Conservation (phyloP, 2,888 invertebrate genomes). For the Limnephilus rhombicus region DNA sequence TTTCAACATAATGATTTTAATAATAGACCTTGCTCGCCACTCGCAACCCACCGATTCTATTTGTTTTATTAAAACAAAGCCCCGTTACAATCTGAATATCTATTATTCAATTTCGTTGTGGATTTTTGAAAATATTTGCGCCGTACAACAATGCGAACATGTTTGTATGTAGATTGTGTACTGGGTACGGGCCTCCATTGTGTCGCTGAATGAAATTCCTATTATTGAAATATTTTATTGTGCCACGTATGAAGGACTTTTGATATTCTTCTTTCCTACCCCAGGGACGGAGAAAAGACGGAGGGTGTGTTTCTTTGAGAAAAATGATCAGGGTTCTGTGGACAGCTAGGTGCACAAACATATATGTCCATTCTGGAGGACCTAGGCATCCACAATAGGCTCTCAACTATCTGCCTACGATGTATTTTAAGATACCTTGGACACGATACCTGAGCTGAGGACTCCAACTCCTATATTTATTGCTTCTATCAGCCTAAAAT, state of each 20-base stretch:
- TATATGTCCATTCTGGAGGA: too few species aligned
- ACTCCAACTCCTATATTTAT: too few species aligned
- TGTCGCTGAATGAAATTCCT: constrained; percentile 51
- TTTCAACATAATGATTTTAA: neutral
- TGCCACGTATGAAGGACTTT: constrained; percentile 30
- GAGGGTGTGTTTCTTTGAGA: neutral
- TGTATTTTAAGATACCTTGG: too few species aligned
- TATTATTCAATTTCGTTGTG: neutral
- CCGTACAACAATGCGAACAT: neutral
- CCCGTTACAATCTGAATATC: neutral
- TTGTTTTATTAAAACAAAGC: neutral
- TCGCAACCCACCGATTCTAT: neutral
- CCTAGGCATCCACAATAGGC: too few species aligned
- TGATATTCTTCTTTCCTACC: neutral
- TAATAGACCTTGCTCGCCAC: neutral
- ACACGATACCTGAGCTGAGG: too few species aligned
- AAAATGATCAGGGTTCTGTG: neutral
- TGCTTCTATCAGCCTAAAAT: too few species aligned
- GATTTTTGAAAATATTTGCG: constrained; percentile 9
- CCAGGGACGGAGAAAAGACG: neutral
- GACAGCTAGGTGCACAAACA: too few species aligned
- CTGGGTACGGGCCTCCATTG: constrained; percentile 8
- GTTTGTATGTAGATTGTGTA: constrained; percentile 34
- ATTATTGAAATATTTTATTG: constrained; percentile 55
- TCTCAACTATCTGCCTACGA: too few species aligned